Conservation (phyloP, 2,113 vertebrate species). For the Ciconia boyciana region DNA sequence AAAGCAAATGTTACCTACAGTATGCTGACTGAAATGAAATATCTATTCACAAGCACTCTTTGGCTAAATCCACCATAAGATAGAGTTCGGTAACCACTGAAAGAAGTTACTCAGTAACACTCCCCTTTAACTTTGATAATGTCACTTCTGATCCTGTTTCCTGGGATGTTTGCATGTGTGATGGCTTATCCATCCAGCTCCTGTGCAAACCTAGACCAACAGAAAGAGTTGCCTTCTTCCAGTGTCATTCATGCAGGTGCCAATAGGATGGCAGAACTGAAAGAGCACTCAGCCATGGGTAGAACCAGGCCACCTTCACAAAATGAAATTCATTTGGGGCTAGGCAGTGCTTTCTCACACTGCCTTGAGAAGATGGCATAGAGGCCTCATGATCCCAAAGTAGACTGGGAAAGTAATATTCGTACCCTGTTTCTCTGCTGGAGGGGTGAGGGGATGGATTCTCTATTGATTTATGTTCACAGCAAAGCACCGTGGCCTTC, state of each 20-base stretch:
- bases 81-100: background rate
- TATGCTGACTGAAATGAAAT: background rate
- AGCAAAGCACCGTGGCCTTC: background rate
- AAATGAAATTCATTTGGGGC: background rate
- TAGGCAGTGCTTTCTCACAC: background rate
- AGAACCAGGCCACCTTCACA: background rate
- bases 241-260: background rate
- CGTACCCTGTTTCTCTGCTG: background rate
- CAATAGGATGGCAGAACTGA: background rate
- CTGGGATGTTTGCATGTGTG: background rate
- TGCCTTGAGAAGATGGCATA: background rate
- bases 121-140: background rate
- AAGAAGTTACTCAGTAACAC: fast-evolving
- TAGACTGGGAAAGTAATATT: background rate
- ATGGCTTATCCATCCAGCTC: background rate
- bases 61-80: background rate
- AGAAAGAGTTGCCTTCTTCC: background rate
- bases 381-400: background rate
- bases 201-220: background rate
- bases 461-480: background rate
- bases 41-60: background rate
- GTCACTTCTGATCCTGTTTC: background rate
- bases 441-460: background rate
- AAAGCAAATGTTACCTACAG: background rate
- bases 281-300: background rate